A percentile compares a stretch with the other conserved stretches of the same genome.
Evolutionary conservation across 1,140 invertebrate species (phyloP).

Genomic region (Bombyx mori): ASM3026992v2 NC_085128.1:8622001-8622500

Average conservation of each 20-base stretch:
- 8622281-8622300: conserved; percentile 54
- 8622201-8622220: conserved; percentile 53
- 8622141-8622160: conserved; percentile 63
- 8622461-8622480: no score
- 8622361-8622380: not conserved
- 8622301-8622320: conserved; percentile 47
- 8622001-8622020: no score
- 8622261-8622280: conserved; percentile 54
- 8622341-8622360: not conserved
- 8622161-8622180: conserved; percentile 63
- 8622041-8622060: no score
- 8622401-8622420: no score
- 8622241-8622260: conserved; percentile 48
- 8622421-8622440: no score
- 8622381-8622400: not conserved
- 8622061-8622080: no score
- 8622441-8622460: no score
- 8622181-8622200: conserved; percentile 61
- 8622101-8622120: conserved; percentile 6
- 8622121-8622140: conserved; percentile 43
- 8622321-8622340: not conserved
- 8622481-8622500: no score
- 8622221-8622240: conserved; percentile 48
- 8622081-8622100: no score
- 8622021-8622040: no score